phyloP scores from a whole-genome alignment of 2,797 vertebrate species.

The Chaetodon trifasciatus region DNA sequence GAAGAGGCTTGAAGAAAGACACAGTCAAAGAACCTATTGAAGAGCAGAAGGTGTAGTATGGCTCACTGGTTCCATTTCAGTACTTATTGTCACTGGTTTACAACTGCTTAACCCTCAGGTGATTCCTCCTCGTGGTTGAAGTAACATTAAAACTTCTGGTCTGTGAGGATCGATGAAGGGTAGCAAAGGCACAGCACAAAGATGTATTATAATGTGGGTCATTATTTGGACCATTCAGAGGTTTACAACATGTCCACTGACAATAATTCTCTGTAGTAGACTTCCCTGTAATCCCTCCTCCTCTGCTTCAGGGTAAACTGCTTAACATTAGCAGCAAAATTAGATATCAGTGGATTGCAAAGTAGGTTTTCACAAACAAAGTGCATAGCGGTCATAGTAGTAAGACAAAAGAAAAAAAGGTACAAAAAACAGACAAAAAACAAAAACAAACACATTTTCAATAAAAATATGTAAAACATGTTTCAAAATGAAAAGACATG shows the following conservation, averaged over 20 bases:
- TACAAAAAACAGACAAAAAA: not conserved
- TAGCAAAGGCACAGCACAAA: slow-evolving; percentile 38
- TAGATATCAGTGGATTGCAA: not conserved
- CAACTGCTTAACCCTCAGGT: slow-evolving; percentile 33
- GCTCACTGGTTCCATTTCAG: slow-evolving; percentile 43
- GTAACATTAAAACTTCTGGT: slow-evolving; percentile 11
- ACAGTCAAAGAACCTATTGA: slow-evolving; percentile 46
- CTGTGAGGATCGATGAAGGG: not conserved
- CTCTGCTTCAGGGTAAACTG: slow-evolving; percentile 3
- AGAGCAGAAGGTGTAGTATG: slow-evolving; percentile 36
- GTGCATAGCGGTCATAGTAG: not conserved
- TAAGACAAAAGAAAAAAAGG: not conserved
- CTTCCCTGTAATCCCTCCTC: not conserved
- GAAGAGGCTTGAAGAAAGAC: slow-evolving; percentile 21
- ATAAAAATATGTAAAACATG: not conserved
- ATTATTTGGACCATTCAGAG: slow-evolving; percentile 18
- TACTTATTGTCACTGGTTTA: slow-evolving; percentile 26
- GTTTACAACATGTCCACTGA: not conserved
- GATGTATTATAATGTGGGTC: slow-evolving; percentile 27
- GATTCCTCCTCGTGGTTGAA: slow-evolving; percentile 35
- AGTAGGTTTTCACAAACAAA: not conserved
- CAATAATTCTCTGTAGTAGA: not conserved
- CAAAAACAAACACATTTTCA: too few species aligned
- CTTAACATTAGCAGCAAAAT: not conserved
- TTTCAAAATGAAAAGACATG: not conserved